Evolutionary conservation across 1,140 invertebrate genomes (phyloP), one percentile per base, ranked within the genome.

Genomic region (Carposina sasakii): DNA sequence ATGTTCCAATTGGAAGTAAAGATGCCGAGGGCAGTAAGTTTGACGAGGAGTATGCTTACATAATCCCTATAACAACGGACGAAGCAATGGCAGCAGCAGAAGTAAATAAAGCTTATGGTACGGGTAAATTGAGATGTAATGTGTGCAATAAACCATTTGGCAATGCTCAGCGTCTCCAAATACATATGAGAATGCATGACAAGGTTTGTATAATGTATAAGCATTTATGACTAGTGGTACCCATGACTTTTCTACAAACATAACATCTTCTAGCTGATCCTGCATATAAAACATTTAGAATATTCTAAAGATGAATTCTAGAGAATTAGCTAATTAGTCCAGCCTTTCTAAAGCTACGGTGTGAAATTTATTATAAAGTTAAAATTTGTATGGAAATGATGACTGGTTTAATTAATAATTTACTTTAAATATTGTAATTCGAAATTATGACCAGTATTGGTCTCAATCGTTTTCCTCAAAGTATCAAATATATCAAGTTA

Each of bases 141-240:
- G 41, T 70, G 5, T 82, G 78, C 52, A 52, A 52, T 13, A 73
- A 72, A 28, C 23, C 60, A 9, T 79, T 66, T 52, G 48, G 61
- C 41, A 79, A 54, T 68, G 70, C 70, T 16, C 63, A 70, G 24
- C 54, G 70, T 2, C 50, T 76, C 20, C 66, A 59, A 34, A 30
- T 60, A 23, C 78, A 82, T 57, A 60, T 59, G 52, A 54, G 78
- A 19, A 82, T 82, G 78, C 78, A 82, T 69, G 73, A 78, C 60
- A 71, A 57, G 60, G 78, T 82, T 28, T 48, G 12, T 28, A 28
- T 28, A 28, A 6, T 28, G 6, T 28, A 6, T 28, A 12, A 6
- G 24, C 12, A 6, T 28, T 28, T 28, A 28, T 12, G 6, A 28
- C 12, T 28, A 28, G 12, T 28, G 24, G 12, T 5, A 28, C 6